Evolutionary conservation across 2,113 vertebrate species (phyloP).

Genomic region (Semnornis frantzii): DNA sequence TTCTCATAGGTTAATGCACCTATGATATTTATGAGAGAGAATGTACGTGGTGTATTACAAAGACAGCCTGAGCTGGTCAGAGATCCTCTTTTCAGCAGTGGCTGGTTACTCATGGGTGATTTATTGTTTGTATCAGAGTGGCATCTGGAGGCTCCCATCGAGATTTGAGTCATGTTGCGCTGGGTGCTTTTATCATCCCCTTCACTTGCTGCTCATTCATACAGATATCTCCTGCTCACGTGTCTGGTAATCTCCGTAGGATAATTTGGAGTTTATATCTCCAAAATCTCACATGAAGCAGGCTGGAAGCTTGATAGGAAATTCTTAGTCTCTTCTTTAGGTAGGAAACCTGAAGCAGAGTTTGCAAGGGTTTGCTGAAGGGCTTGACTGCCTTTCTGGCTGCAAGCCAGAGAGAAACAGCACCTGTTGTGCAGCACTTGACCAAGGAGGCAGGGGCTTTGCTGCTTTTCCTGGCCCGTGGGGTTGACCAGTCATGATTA

Average conservation of each 20-base stretch:
- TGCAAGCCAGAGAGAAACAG: not conserved
- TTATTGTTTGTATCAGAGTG: conserved; percentile 28
- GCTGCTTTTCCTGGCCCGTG: not conserved
- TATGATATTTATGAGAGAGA: conserved; percentile 7
- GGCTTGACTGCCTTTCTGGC: not conserved
- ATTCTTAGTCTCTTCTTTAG: not conserved
- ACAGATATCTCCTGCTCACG: not conserved
- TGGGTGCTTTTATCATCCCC: not conserved
- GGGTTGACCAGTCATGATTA: not conserved
- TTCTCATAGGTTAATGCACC: not conserved
- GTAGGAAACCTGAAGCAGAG: not conserved
- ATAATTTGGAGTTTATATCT: not conserved
- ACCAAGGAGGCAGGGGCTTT: not conserved
- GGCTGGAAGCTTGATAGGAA: not conserved
- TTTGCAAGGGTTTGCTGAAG: not conserved
- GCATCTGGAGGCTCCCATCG: not conserved
- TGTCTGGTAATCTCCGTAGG: not conserved
- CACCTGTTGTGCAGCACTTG: not conserved
- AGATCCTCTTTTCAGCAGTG: not conserved
- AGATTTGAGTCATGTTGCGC: conserved; percentile 3
- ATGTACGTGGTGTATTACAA: not conserved
- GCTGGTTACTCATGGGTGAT: conserved; percentile 39
- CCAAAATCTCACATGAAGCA: not conserved
- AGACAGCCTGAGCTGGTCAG: not conserved
- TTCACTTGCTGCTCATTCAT: not conserved